Percentiles rank a stretch among this genome's conserved stretches.
These are phyloP conservation scores for Nysson spinosus DNA, from an alignment of 2,888 invertebrate species.

Conservation along the genomic window DNA sequence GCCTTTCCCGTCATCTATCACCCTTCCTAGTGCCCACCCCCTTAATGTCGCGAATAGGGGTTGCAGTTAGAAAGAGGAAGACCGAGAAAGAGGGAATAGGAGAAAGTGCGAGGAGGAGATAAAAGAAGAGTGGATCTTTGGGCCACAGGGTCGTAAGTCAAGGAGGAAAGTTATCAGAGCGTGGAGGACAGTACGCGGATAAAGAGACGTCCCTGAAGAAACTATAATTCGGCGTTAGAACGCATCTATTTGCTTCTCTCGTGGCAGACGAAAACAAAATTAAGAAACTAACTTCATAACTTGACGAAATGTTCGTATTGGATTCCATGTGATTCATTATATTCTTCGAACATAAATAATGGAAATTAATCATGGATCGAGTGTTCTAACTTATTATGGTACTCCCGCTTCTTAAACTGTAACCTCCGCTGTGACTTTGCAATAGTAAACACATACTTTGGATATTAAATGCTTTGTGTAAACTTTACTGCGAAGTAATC, in stretches of 20 bases:
- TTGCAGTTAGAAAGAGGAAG: constrained; percentile 9
- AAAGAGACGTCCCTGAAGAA: constrained; percentile 34
- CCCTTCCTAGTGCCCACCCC: constrained; percentile 33
- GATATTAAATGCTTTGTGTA: no score
- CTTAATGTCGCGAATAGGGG: constrained; percentile 51
- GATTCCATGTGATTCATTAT: neutral
- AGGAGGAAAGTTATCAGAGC: constrained; percentile 57
- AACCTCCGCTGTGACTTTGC: no score
- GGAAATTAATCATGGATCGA: no score
- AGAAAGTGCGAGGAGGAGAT: no score
- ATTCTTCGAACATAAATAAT: no score
- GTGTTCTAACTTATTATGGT: no score
- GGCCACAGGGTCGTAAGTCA: constrained; percentile 40
- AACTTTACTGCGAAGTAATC: no score
- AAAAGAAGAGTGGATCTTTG: constrained; percentile 15
- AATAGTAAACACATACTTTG: no score
- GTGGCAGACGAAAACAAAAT: constrained; percentile 23
- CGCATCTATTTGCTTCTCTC: constrained; percentile 19
- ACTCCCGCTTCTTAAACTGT: no score
- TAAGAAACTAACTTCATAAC: no score
- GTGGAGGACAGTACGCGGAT: constrained; percentile 44
- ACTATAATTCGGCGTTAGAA: constrained; percentile 30
- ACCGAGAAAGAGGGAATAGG: constrained; percentile 2
- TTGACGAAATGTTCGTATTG: no score
- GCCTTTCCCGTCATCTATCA: constrained; percentile 63